phyloP scores from a whole-genome alignment of 2,888 invertebrate genomes.

The Chironomus riparius region DNA sequence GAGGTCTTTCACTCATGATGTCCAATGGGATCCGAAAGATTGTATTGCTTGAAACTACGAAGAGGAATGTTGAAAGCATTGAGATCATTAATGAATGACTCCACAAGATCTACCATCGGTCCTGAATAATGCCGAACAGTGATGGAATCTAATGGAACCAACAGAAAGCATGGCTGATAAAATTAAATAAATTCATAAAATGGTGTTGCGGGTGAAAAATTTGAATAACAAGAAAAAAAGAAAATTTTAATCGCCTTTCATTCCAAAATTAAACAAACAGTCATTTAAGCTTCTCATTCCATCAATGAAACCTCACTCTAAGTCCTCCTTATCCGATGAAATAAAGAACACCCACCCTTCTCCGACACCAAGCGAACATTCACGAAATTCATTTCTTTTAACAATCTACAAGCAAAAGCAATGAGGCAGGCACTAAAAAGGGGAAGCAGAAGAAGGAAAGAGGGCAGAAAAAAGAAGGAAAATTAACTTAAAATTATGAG shows the following conservation, averaged over 20 bases:
- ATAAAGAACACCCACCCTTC: not conserved
- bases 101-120: not conserved
- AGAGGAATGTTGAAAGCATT: no score
- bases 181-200: not conserved
- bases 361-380: not conserved
- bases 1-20: no score
- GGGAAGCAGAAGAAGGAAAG: not conserved
- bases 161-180: not conserved
- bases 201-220: no score
- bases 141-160: no score
- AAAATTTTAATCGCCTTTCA: not conserved
- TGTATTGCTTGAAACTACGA: no score
- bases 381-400: not conserved
- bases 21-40: no score
- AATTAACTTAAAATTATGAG: conserved; percentile 22
- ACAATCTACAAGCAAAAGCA: not conserved
- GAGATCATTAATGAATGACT: not conserved
- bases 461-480: not conserved
- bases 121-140: no score
- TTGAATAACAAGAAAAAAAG: not conserved
- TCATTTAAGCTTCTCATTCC: not conserved
- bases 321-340: not conserved
- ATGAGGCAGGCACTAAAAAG: not conserved
- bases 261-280: not conserved
- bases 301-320: not conserved